phyloP scores from a whole-genome alignment of 2,113 vertebrate species.

The Speoplatyrhinus poulsoni region DNA sequence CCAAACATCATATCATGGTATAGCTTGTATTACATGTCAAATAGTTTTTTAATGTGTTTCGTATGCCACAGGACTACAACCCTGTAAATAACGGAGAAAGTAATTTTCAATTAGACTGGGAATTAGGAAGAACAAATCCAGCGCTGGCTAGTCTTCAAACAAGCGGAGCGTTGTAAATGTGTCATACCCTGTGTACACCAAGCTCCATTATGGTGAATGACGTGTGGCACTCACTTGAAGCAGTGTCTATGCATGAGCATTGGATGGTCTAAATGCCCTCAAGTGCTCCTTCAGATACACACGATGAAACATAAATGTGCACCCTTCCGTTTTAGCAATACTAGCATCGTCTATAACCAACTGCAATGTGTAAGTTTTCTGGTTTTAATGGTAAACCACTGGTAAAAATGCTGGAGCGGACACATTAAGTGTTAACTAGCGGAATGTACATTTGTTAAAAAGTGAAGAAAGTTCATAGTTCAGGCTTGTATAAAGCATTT shows the following conservation, averaged over 20 bases:
- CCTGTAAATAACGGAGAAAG: background rate
- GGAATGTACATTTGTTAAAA: slow-evolving; percentile 12
- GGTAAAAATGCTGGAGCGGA: background rate
- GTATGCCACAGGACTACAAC: background rate
- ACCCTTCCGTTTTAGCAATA: background rate
- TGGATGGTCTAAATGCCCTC: slow-evolving; percentile 29
- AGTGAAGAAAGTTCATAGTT: too few relatives aligned
- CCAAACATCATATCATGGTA: background rate
- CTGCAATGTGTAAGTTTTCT: background rate
- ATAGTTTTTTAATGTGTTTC: slow-evolving; percentile 1
- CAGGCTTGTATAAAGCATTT: too few relatives aligned
- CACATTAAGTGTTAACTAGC: too few relatives aligned
- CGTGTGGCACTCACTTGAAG: background rate
- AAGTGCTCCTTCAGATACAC: slow-evolving; percentile 22
- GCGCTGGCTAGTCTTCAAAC: background rate
- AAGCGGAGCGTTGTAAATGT: background rate
- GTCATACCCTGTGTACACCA: background rate
- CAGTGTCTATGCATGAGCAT: slow-evolving; percentile 1
- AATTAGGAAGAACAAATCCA: slow-evolving; percentile 1
- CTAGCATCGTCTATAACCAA: background rate
- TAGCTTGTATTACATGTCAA: background rate
- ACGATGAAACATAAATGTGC: background rate
- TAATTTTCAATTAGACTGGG: background rate
- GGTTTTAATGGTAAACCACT: background rate
- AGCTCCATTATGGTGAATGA: background rate